A percentile compares a stretch with the other conserved stretches of the same genome.
phyloP scores from a whole-genome alignment of 2,797 vertebrate genomes.

The Brachyrhaphis roseni region DNA sequence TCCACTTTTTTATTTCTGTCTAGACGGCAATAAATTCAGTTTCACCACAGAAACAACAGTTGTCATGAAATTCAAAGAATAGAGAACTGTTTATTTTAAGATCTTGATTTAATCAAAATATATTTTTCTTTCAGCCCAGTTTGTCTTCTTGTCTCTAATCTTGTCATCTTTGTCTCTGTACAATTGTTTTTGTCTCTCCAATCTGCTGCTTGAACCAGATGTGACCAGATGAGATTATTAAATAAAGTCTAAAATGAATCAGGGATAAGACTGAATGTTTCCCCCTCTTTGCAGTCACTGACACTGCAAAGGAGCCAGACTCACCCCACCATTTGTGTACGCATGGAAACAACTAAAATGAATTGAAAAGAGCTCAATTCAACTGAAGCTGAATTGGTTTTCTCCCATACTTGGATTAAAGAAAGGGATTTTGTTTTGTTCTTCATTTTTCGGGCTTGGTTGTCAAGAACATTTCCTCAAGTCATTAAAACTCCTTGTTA shows the following conservation, averaged over 20 bases:
- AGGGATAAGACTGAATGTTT: neutral
- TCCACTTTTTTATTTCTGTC: neutral
- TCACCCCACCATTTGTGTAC: neutral
- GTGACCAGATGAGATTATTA: neutral
- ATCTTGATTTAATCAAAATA: neutral
- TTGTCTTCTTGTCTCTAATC: neutral
- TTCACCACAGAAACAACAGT: neutral
- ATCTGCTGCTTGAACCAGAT: neutral
- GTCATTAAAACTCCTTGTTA: neutral
- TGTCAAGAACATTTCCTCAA: neutral
- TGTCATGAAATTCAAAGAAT: neutral
- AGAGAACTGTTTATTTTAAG: neutral
- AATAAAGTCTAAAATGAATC: neutral
- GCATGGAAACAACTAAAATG: neutral
- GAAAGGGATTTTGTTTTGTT: neutral
- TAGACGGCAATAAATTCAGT: neutral
- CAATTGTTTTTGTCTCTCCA: neutral
- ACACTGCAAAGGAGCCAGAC: neutral
- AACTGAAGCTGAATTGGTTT: neutral
- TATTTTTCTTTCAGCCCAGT: neutral
- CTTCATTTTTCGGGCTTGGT: neutral
- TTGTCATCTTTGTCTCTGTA: neutral
- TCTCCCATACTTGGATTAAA: neutral
- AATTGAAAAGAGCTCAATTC: neutral
- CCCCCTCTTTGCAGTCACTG: neutral